Conservation (phyloP, 1,140 invertebrate species). For the Magallana ariakensis region DNA sequence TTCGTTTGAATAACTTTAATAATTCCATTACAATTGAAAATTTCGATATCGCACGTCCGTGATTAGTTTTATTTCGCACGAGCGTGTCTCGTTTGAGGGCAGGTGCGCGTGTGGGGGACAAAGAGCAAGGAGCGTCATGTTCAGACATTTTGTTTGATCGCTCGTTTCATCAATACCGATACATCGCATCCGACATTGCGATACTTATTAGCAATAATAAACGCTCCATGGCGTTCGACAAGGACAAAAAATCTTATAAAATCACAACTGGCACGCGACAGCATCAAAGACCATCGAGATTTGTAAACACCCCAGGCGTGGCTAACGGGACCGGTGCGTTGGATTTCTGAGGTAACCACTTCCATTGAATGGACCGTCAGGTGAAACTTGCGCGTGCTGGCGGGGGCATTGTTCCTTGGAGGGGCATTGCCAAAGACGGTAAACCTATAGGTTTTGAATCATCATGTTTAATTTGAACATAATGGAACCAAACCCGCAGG, state of each 20-base stretch:
- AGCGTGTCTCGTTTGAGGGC: constrained; percentile 4
- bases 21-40: constrained; percentile 34
- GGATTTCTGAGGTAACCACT: constrained; percentile 6
- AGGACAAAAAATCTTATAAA: not conserved
- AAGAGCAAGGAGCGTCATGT: not conserved
- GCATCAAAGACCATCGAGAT: constrained; percentile 2
- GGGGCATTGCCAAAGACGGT: not conserved
- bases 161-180: constrained; percentile 19
- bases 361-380: constrained; percentile 1
- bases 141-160: constrained; percentile 28
- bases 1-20: constrained; percentile 36
- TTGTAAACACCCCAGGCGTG: constrained; percentile 11
- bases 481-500: constrained; percentile 13
- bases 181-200: constrained; percentile 23
- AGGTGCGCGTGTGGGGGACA: constrained; percentile 27
- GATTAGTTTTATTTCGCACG: constrained; percentile 27
- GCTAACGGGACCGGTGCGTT: not conserved
- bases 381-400: constrained; percentile 25
- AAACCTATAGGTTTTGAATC: constrained; percentile 30
- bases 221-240: constrained; percentile 9
- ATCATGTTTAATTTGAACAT: constrained; percentile 31
- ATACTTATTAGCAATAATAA: constrained; percentile 23
- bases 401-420: not conserved
- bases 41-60: constrained; percentile 22
- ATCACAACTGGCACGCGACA: constrained; percentile 8